Evolutionary conservation across 2,888 invertebrate genomes (phyloP).

Genomic region (Sesamia inferens): DNA sequence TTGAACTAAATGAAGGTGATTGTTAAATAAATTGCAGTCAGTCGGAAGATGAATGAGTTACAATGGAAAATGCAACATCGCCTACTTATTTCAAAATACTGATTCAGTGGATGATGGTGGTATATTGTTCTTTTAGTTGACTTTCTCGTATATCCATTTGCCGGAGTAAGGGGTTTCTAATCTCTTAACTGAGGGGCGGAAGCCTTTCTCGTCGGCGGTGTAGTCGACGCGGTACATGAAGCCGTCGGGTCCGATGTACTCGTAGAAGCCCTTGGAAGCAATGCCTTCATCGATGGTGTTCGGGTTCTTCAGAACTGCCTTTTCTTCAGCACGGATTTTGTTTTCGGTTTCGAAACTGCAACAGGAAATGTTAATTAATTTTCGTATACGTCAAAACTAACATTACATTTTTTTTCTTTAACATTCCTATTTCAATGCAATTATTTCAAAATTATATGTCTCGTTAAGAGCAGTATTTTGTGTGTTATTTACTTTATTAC

Average conservation of each 20-base stretch:
- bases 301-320: conserved; percentile 86
- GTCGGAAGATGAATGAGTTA: conserved; percentile 64
- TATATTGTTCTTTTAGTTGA: conserved; percentile 72
- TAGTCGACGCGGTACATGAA: conserved; percentile 89
- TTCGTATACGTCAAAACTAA: no score
- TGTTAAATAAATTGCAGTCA: conserved; percentile 71
- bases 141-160: conserved; percentile 86
- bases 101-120: conserved; percentile 75
- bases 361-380: conserved; percentile 42
- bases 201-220: conserved; percentile 88
- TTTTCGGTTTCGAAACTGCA: conserved; percentile 89
- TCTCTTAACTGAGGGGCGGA: conserved; percentile 85
- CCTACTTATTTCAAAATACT: conserved; percentile 84
- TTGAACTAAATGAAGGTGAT: conserved; percentile 71
- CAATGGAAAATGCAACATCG: conserved; percentile 63
- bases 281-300: conserved; percentile 88
- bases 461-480: neutral
- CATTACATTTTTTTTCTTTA: no score
- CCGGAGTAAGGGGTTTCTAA: conserved; percentile 87
- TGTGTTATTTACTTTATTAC: conserved; percentile 17
- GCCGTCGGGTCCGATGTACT: conserved; percentile 89
- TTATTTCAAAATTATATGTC: neutral
- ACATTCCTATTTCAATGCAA: neutral
- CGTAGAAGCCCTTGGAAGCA: conserved; percentile 87
- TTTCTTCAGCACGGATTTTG: conserved; percentile 88